Evolutionary conservation across 2,113 vertebrate species (phyloP), one percentile per base, ranked within the genome.

Genomic region (Naja naja): DNA sequence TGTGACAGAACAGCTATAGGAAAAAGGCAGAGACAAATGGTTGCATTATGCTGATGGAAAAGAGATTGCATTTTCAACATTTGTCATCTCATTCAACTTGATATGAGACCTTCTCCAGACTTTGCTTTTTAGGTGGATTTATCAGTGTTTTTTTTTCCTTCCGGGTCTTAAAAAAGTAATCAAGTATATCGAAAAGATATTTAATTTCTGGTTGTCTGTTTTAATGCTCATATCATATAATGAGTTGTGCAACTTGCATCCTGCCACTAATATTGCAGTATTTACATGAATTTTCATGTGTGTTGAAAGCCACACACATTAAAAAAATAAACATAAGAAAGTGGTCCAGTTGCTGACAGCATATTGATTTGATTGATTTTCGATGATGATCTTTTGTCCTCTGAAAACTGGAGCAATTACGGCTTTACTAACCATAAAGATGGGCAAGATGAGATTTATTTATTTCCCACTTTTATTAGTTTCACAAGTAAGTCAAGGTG

Each of bases 1-100:
- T 95, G 93, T 95, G 90, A 91, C 94, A 94, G 93, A 95, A 85
- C 85, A 96, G 58, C 89, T 90, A 43, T 1, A 90, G 93, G 87
- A 95, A 86, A 95, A 91, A 92, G 91, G 69, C 81, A 39, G 93
- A 94, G 86, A 90, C 88, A 56, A 69, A 93, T 90, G 89, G 69
- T 96, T 96, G 95, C 91, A 47, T 97, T 96, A 96, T 95, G 55
- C 53, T 94, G 88, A 87, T 94, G 87, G 91, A 0, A 91, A 74
- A 93, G 96, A 96, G 81, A 92, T 92, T 90, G 52, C 27, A 92
- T 96, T 93, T 91, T 95, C 88, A 92, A 93, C 93, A 89, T 88
- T 90, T 91, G 49, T 1, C 74, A 87, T 87, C 56, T 91, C 30
- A n/a, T 95, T 95, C 6, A 52, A 45, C 20, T 93, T 86, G 90